A percentile compares a stretch with the other conserved stretches of the same genome.
Evolutionary conservation across 2,113 vertebrate species (phyloP).

Genomic region (Podocnemis expansa): DNA sequence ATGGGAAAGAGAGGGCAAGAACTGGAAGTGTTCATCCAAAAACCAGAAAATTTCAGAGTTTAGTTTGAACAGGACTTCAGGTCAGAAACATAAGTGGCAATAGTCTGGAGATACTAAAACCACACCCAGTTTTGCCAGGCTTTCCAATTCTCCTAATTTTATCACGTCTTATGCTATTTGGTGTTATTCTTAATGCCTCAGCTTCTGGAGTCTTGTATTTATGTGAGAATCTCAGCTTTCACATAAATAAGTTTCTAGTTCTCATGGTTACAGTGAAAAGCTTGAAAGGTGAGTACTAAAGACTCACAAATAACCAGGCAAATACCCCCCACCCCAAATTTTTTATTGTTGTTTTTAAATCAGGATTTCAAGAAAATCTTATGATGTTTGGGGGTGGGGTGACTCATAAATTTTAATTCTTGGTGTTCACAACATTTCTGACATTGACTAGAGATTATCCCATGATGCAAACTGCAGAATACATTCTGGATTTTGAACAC

Average conservation of each 20-base stretch:
- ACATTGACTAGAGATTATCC: neutral
- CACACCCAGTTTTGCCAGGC: neutral
- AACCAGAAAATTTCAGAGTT: neutral
- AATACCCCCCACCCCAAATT: neutral
- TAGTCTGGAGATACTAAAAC: neutral
- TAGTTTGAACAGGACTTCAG: too few species aligned
- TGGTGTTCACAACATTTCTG: neutral
- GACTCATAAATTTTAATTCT: neutral
- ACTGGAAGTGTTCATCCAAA: neutral
- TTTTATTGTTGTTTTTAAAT: neutral
- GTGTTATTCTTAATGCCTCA: neutral
- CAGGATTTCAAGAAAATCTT: neutral
- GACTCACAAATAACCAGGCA: neutral
- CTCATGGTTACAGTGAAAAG: neutral
- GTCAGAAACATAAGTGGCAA: neutral
- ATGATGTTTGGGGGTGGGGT: too few species aligned
- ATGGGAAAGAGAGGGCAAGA: too few species aligned
- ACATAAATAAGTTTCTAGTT: neutral
- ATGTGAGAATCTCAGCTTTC: neutral
- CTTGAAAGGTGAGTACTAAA: neutral
- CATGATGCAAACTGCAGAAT: neutral
- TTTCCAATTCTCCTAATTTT: neutral
- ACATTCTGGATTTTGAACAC: neutral
- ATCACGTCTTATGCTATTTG: neutral
- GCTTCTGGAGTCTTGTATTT: neutral